Evolutionary conservation across 2,888 invertebrate species (phyloP).

Genomic region (Ornithoptera priamus): DNA sequence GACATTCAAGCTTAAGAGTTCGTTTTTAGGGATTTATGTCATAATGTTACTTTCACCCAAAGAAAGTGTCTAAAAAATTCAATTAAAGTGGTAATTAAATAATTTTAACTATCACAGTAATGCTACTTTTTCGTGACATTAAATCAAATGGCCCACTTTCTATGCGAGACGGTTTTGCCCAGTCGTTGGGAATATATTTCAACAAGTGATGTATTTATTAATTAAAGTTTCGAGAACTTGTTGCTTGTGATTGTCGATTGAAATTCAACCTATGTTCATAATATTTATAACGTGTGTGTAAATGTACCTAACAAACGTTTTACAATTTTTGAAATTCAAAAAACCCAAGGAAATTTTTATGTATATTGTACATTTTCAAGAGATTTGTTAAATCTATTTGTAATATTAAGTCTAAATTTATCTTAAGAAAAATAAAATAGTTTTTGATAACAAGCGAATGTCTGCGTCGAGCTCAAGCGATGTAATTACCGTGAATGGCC

Average conservation of each 20-base stretch:
- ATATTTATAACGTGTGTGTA: too few species aligned
- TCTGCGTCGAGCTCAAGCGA: neutral
- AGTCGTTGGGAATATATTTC: too few species aligned
- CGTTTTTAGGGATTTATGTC: constrained; percentile 7
- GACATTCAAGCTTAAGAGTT: constrained; percentile 23
- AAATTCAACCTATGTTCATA: too few species aligned
- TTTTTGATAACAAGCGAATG: neutral
- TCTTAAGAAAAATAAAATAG: neutral
- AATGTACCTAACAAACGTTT: too few species aligned
- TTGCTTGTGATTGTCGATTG: too few species aligned
- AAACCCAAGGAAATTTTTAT: too few species aligned
- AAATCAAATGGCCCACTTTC: too few species aligned
- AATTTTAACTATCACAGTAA: neutral
- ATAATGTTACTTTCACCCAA: neutral
- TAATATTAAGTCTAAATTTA: neutral
- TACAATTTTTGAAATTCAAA: too few species aligned
- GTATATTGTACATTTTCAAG: too few species aligned
- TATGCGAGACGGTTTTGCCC: too few species aligned
- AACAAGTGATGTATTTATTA: too few species aligned
- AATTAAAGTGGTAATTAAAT: neutral
- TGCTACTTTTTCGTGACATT: neutral
- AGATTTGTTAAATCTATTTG: neutral
- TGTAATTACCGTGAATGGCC: constrained; percentile 26
- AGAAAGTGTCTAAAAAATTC: neutral
- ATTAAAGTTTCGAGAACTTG: too few species aligned